Base-by-base conservation (phyloP, 2,888 invertebrate species). In the Drosophila emarginata region DNA sequence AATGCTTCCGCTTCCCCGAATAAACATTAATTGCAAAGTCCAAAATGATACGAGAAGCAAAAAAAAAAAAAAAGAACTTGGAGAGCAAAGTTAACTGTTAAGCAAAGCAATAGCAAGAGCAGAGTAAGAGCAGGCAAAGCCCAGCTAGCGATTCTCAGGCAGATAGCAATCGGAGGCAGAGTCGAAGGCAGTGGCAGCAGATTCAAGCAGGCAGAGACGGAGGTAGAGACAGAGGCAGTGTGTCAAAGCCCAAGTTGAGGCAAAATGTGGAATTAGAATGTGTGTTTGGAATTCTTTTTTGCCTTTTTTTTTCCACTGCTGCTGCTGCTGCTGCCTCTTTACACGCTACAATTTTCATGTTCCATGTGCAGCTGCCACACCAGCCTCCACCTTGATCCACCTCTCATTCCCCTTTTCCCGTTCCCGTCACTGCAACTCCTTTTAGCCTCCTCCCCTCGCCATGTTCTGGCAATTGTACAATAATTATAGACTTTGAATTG, bases 401-500 rank as follows among this genome's bases (percentile, higher is more conserved):
- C 56, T 21, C n/a, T 39, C 36, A 53, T 53, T 12, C 63, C 36
- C 58, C 28, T 37, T 32, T 11, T 18, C 40, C 9, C 26, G 26
- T 18, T 9, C 15, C 6, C 26, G 26, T 18, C 2, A 6, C 14
- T 15, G 40, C 9, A 45, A 9, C 40, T 15, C 9, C 40, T 26
- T 21, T 32, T 36, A 40, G 37, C 53, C 64, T 37, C 40, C 51
- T 64, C 60, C 54, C 28, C 65, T 70, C 72, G 72, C 72, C 65
- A 52, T 74, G 58, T 77, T 79, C 74, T 87, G 82, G 82, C 87
- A 89, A 89, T 89, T 89, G 90, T 90, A 86, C 82, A 82, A 82
- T 82, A 90, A 90, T 90, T 90, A 90, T 88, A 89, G 89, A 89
- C 90, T 89, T 89, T 88, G 88, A 89, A 87, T 89, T 89, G 89